Evolutionary conservation across 2,113 vertebrate genomes (phyloP).

Genomic region (Holacanthus passer): DNA sequence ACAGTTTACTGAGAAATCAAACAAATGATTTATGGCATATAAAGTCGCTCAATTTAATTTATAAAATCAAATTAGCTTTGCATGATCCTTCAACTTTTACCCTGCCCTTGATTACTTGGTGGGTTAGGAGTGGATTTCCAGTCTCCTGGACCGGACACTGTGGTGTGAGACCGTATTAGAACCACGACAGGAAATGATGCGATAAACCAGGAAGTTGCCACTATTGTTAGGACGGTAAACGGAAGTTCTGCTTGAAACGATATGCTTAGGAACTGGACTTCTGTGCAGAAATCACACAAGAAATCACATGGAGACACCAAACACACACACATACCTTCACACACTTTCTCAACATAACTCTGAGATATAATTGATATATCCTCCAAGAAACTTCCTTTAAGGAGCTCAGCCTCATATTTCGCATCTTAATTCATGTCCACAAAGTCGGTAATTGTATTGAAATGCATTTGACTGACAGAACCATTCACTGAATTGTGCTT

Average conservation of each 20-base stretch:
- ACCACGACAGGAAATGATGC: constrained; percentile 77
- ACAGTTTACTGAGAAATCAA: constrained; percentile 2
- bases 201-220: constrained; percentile 80
- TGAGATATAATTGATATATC: neutral
- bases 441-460: neutral
- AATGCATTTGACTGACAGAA: neutral
- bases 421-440: neutral
- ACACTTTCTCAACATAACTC: neutral
- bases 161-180: constrained; percentile 62
- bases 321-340: constrained; percentile 26
- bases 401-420: neutral
- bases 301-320: constrained; percentile 19
- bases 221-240: constrained; percentile 80
- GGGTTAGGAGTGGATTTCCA: constrained; percentile 36
- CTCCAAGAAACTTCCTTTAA: constrained; percentile 1
- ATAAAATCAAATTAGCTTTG: constrained; percentile 20
- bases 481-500: too few species aligned
- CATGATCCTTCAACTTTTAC: constrained; percentile 32
- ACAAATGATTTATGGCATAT: neutral
- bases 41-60: constrained; percentile 13
- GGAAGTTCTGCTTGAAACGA: constrained; percentile 78
- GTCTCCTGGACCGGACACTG: constrained; percentile 42
- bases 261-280: constrained; percentile 66
- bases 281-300: constrained; percentile 51
- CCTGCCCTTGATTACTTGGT: constrained; percentile 26